Percentiles rank a stretch among this genome's conserved stretches.
phyloP scores from a whole-genome alignment of 92 coral and sea anemone genomes.

The Palythoa grandis region DNA sequence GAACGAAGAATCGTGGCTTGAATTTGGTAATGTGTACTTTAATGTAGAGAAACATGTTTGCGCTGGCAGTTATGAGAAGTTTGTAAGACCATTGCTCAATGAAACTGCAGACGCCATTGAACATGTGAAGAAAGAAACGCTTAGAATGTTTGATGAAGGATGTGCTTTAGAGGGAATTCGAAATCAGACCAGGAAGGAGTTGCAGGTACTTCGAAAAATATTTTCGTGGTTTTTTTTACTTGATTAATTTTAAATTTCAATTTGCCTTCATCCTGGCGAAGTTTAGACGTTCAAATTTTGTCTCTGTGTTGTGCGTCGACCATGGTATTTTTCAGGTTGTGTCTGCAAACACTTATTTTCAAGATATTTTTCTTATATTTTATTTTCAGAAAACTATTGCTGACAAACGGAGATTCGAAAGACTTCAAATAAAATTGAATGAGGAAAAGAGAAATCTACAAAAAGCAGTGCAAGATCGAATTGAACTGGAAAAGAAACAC shows the following conservation, averaged over 20 bases:
- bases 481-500: conserved; percentile 21
- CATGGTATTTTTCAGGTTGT: too few relatives aligned
- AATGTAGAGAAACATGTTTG: conserved; percentile 56
- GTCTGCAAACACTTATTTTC: not conserved
- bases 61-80: conserved; percentile 39
- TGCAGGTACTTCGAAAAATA: not conserved
- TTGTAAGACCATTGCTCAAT: conserved; percentile 20
- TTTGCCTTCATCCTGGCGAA: too few relatives aligned
- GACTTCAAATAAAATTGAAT: conserved; percentile 34
- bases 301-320: too few relatives aligned
- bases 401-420: conserved; percentile 40
- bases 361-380: not conserved
- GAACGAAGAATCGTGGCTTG: conserved; percentile 47
- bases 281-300: too few relatives aligned
- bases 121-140: conserved; percentile 9
- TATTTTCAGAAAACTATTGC: not conserved
- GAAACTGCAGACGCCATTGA: conserved; percentile 37
- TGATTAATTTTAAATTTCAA: too few relatives aligned
- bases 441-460: conserved; percentile 29
- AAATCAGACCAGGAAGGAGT: conserved; percentile 24
- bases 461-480: conserved; percentile 18
- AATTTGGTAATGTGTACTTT: conserved; percentile 58
- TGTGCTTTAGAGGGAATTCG: conserved; percentile 53
- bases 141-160: conserved; percentile 38
- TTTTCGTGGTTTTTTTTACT: not conserved